Evolutionary conservation across 2,797 vertebrate genomes (phyloP).

Genomic region (Alectoris magna): DNA sequence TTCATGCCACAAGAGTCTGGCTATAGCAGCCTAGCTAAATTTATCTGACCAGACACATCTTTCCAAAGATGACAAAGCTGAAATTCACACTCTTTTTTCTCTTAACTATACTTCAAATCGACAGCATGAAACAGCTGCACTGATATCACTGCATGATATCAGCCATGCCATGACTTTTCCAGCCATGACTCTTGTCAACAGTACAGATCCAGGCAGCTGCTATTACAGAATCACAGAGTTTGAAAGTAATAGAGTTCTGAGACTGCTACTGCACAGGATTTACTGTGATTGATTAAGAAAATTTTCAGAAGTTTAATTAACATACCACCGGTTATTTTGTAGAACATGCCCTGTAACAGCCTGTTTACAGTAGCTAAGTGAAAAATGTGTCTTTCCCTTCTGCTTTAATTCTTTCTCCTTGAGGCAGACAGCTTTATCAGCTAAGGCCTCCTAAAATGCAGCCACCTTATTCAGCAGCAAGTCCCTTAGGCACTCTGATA

Average conservation of each 20-base stretch:
- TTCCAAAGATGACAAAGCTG: neutral
- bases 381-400: neutral
- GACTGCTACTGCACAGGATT: neutral
- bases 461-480: neutral
- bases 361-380: neutral
- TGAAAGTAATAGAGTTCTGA: neutral
- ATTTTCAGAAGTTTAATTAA: neutral
- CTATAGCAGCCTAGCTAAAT: neutral
- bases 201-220: neutral
- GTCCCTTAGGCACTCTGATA: neutral
- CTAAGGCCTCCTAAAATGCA: neutral
- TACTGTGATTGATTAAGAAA: neutral
- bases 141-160: neutral
- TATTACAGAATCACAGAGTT: neutral
- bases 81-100: neutral
- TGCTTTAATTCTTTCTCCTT: neutral
- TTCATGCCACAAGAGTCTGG: neutral
- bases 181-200: neutral
- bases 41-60: neutral
- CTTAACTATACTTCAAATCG: neutral
- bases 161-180: neutral
- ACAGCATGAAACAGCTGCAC: neutral
- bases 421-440: neutral
- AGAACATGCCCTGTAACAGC: neutral
- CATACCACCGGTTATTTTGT: neutral